Evolutionary conservation across 2,888 invertebrate species (phyloP), one percentile per base, ranked within the genome.

Genomic region (Phorcus lineatus): DNA sequence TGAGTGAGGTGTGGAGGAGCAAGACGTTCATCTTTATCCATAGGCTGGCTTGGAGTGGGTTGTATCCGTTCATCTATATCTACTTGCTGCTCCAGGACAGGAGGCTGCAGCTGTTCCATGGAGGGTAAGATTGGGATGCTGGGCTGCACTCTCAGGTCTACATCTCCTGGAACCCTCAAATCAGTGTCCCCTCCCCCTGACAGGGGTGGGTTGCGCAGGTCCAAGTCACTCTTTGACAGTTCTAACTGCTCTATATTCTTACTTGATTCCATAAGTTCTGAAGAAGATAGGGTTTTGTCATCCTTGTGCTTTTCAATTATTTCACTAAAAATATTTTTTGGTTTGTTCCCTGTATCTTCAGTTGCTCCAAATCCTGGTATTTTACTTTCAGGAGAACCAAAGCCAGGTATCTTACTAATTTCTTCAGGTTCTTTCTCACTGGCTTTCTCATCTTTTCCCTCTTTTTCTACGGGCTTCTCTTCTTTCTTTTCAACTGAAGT

Each of bases 361-460:
- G 70, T 17, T 31, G n/a, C 53, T 31, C 74, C 80, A 36, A 81
- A 36, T 13, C 81, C 81, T 47, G 81, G 81, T n/a, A 81, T 79
- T 4, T 74, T 22, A 40, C 40, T 57, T 66, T 67, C 40, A 7
- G 16, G 31, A 13, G 22, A 28, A 47, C 17, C 55, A 47, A 47
- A 47, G 11, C 75, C 74, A 16, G 75, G 53, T 74, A 81, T 78
- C 36, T 83, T 83, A 22, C 79, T 82, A 54, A 77, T 62, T 7
- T 53, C 77, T 53, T 75, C 28, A 1, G 4, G 19, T 40, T 47
- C 55, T 36, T 80, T 70, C 17, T 53, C 81, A n/a, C 52, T 28
- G 2, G 52, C 40, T 19, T 78, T 76, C 76, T 77, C 81, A 82
- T 13, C 79, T 76, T 31, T n/a, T n/a, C n/a, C 80, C 77, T 62